Base-by-base conservation (phyloP, 2,797 vertebrate species). In the Spatula clypeata region DNA sequence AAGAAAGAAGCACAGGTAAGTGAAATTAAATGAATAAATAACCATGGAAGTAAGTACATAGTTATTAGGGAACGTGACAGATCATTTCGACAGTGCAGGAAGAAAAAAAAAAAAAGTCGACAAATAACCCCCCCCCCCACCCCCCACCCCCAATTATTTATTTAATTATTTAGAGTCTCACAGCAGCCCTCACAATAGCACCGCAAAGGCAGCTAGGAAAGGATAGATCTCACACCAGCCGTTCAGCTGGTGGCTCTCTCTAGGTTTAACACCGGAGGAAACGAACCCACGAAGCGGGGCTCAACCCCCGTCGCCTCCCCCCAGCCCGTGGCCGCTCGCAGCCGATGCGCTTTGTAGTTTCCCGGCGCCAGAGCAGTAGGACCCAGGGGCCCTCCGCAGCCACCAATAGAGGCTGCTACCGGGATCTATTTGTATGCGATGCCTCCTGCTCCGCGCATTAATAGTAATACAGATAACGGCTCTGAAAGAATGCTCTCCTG, bases 341-440 rank as follows among this genome's bases (percentile, higher is more conserved):
- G 94, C 92, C 73, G 95, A 74, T 40, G 84, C 89, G 97, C 98
- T 97, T 95, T 97, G 93, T 93, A 75, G 97, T 96, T 94, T 90
- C 95, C 72, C 92, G 92, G 94, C 79, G 96, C 93, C 93, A 93
- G 96, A 98, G 99, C 99, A 98, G 98, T 98, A 99, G 99, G 99
- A 99, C 99, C 99, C 98, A 88, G 99, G 97, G 98, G 97, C 95
- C 96, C 95, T 90, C 94, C 79, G 73, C 96, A 92, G 97, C 97
- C 97, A 95, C 98, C 97, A 98, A 98, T 98, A 93, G 97, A 96
- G 94, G 98, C 97, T 36, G 97, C 93, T 93, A 97, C 98, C 96
- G 91, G 98, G 97, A 93, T 94, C 93, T 95, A 98, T 98, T 97
- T 98, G 99, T 98, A 96, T 98, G 98, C 98, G 71, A 97, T 98